Percentiles rank a stretch among this genome's conserved stretches.
Evolutionary conservation across 2,797 vertebrate species (phyloP).

Genomic region (Spatula versicolor): DNA sequence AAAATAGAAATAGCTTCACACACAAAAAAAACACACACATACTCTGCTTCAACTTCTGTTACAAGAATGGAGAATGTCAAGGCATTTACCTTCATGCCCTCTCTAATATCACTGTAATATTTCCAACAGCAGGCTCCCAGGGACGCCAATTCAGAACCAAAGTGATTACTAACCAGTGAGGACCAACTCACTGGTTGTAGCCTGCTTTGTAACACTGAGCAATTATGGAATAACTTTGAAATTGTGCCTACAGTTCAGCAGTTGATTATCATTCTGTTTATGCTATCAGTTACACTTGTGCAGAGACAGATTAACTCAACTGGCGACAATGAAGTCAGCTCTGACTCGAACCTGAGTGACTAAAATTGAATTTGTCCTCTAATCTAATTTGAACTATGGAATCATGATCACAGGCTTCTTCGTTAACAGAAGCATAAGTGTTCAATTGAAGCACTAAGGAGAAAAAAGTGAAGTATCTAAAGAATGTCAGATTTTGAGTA

Average conservation of each 20-base stretch:
- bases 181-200: not conserved
- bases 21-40: accelerated
- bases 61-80: not conserved
- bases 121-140: not conserved
- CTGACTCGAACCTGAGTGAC: not conserved
- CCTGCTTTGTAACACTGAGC: not conserved
- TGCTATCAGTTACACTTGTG: not conserved
- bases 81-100: not conserved
- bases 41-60: not conserved
- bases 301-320: not conserved
- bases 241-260: not conserved
- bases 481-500: conserved; percentile 20
- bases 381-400: not conserved
- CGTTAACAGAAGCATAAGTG: not conserved
- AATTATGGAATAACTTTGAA: not conserved
- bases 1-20: not conserved
- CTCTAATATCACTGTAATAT: not conserved
- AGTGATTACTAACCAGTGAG: not conserved
- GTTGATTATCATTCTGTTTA: not conserved
- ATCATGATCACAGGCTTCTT: not conserved
- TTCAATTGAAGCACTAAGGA: not conserved
- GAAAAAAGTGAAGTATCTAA: conserved; percentile 4
- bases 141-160: not conserved
- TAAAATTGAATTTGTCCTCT: conserved; percentile 7
- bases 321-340: not conserved